Conservation (phyloP, 1,140 invertebrate genomes). For the Holotrichia oblita region DNA sequence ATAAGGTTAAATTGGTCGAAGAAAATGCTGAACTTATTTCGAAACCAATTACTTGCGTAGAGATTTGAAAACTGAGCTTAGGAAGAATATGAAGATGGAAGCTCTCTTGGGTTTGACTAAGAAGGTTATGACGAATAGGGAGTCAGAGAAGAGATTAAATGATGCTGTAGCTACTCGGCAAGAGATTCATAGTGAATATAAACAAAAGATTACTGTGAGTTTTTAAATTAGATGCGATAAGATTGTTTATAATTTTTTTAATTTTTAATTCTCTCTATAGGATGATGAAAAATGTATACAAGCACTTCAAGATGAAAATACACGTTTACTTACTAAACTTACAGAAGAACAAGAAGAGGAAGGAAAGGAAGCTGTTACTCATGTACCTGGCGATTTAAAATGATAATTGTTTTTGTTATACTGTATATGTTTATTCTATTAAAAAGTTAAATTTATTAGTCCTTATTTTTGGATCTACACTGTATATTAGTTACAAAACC, state of each 20-base stretch:
- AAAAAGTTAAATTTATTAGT: no score
- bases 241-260: constrained; percentile 5
- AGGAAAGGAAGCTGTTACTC: no score
- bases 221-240: constrained; percentile 2
- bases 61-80: constrained; percentile 72
- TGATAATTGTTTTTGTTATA: no score
- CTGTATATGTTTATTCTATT: no score
- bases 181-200: constrained; percentile 70
- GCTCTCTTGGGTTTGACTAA: constrained; percentile 71
- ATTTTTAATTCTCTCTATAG: constrained; percentile 44
- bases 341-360: no score
- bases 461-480: no score
- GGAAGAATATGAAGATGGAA: constrained; percentile 74
- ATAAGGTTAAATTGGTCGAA: constrained; percentile 63
- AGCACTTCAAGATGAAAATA: constrained; percentile 53
- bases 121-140: constrained; percentile 66
- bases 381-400: no score
- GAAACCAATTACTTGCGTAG: constrained; percentile 76
- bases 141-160: constrained; percentile 67
- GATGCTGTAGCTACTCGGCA: constrained; percentile 69
- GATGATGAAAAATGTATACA: constrained; percentile 51
- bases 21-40: constrained; percentile 80
- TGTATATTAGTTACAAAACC: no score
- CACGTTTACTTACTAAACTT: constrained; percentile 45
- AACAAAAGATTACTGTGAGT: constrained; percentile 64